A percentile compares a stretch with the other conserved stretches of the same genome.
These are phyloP conservation scores for Epizoanthus scotinus DNA, from an alignment of 92 coral and sea anemone species.

Conservation along the genomic window DNA sequence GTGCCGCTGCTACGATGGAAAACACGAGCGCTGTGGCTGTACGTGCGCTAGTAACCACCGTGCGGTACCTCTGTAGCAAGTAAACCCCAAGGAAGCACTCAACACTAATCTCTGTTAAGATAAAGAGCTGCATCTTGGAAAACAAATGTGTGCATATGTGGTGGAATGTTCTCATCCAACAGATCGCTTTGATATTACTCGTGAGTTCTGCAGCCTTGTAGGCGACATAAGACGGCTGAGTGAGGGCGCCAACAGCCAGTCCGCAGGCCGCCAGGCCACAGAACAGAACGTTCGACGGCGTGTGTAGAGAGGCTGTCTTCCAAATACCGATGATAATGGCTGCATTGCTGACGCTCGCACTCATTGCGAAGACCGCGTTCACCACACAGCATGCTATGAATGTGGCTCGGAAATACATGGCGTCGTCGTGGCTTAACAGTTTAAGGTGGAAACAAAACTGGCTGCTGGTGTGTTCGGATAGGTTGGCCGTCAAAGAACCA, in stretches of 20 bases:
- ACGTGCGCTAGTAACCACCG: slow-evolving; percentile 19
- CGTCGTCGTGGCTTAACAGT: too few species aligned
- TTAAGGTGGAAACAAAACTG: too few species aligned
- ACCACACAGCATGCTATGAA: slow-evolving; percentile 27
- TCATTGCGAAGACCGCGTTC: slow-evolving; percentile 23
- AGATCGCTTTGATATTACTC: neutral
- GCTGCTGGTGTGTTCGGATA: too few species aligned
- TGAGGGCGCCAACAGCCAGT: neutral
- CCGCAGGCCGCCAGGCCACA: slow-evolving; percentile 31
- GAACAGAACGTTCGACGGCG: slow-evolving; percentile 32
- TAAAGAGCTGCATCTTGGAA: slow-evolving; percentile 23
- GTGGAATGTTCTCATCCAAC: slow-evolving; percentile 29
- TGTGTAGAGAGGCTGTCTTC: slow-evolving; percentile 18
- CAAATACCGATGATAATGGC: slow-evolving; percentile 14
- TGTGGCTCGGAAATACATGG: slow-evolving; percentile 18
- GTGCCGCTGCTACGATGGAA: slow-evolving; percentile 13
- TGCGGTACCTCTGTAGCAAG: slow-evolving; percentile 13
- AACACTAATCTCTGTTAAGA: slow-evolving; percentile 22
- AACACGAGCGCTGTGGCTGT: slow-evolving; percentile 10
- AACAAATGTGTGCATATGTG: slow-evolving; percentile 30
- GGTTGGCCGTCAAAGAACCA: too few species aligned
- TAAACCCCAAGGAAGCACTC: slow-evolving; percentile 23
- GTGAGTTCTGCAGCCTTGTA: slow-evolving; percentile 18
- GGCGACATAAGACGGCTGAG: slow-evolving; percentile 20
- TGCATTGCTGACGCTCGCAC: slow-evolving; percentile 2